A percentile compares a stretch with the other conserved stretches of the same genome.
Evolutionary conservation across 2,113 vertebrate species (phyloP).

Genomic region (Gasterosteus nipponicus): DNA sequence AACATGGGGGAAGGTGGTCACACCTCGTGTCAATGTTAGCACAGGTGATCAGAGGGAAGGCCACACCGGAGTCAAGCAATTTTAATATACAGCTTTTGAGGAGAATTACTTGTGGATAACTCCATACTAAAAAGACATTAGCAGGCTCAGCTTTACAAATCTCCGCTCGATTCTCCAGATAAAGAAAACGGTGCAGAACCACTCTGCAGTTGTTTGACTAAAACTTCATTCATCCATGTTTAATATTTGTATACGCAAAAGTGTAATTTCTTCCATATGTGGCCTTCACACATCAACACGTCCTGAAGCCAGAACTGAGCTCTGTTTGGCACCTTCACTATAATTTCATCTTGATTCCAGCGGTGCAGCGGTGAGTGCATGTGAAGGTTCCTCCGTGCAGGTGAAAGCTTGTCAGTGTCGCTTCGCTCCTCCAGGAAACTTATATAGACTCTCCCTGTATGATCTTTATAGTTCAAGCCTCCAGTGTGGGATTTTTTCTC

Average conservation of each 20-base stretch:
- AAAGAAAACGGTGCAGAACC: background rate
- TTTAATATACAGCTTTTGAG: conserved; percentile 7
- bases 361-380: conserved; percentile 37
- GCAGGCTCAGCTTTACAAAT: background rate
- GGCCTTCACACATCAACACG: background rate
- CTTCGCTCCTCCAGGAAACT: conserved; percentile 75
- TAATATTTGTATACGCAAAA: no score
- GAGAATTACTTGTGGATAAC: background rate
- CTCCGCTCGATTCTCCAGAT: background rate
- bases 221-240: no score
- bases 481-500: conserved; percentile 61
- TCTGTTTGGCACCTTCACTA: background rate
- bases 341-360: conserved; percentile 57
- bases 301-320: background rate
- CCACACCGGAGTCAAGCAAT: conserved; percentile 25
- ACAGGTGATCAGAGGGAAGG: conserved; percentile 4
- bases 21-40: conserved; percentile 20
- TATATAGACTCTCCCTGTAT: conserved; percentile 40
- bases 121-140: background rate
- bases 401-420: conserved; percentile 80
- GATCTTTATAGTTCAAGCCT: conserved; percentile 50
- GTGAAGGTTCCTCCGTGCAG: conserved; percentile 45
- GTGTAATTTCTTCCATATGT: no score
- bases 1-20: conserved; percentile 35
- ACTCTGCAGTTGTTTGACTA: no score